A percentile compares a stretch with the other conserved stretches of the same genome.
Conservation (phyloP, 2,888 invertebrate genomes). For the Peribatodes rhomboidaria region DNA sequence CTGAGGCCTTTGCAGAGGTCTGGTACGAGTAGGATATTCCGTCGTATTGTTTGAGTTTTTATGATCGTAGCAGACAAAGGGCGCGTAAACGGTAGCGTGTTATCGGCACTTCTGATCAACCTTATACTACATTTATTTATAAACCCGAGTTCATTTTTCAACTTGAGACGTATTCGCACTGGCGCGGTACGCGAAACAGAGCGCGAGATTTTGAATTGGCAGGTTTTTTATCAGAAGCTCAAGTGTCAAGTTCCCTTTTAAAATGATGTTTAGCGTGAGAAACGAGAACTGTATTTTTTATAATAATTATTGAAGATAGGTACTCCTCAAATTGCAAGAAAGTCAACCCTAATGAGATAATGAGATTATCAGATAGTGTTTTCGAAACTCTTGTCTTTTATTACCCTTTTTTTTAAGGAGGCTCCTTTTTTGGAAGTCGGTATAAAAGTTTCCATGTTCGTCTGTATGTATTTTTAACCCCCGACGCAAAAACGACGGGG, state of each 20-base stretch:
- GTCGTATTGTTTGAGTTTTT: constrained; percentile 81
- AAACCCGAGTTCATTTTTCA: constrained; percentile 59
- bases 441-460: too few species aligned
- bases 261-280: constrained; percentile 41
- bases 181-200: constrained; percentile 73
- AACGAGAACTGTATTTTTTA: constrained; percentile 1
- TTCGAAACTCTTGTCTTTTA: too few species aligned
- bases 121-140: constrained; percentile 69
- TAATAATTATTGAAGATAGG: background rate
- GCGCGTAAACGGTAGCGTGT: constrained; percentile 81
- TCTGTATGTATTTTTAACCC: too few species aligned
- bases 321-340: background rate
- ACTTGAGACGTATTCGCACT: constrained; percentile 68
- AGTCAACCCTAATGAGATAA: too few species aligned
- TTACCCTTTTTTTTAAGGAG: too few species aligned
- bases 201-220: constrained; percentile 64
- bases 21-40: constrained; percentile 63
- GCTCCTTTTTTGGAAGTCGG: too few species aligned
- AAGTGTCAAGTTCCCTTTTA: constrained; percentile 67
- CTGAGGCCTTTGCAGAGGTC: constrained; percentile 62
- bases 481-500: too few species aligned
- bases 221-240: constrained; percentile 59
- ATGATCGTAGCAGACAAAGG: constrained; percentile 80
- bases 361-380: too few species aligned
- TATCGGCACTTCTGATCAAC: constrained; percentile 84